Percentiles rank a stretch among this genome's conserved stretches.
Evolutionary conservation across 35 echinoderm and acorn worm genomes (phyloP).

Genomic region (Lytechinus pictus): DNA sequence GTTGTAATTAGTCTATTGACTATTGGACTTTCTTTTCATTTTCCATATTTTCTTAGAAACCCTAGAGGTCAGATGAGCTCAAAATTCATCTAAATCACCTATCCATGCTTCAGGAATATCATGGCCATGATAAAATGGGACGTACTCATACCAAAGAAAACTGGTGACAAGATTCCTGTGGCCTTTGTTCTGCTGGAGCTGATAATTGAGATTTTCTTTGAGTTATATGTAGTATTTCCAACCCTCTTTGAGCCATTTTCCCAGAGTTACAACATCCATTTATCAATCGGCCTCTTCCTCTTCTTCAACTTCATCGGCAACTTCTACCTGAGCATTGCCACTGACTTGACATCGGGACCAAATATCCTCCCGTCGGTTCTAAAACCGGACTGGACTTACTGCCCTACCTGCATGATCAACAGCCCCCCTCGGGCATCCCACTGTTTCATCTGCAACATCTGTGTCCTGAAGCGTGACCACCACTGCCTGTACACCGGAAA

Average conservation of each 20-base stretch:
- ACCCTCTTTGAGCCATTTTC: slow-evolving; percentile 56
- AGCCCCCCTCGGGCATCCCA: slow-evolving; percentile 86
- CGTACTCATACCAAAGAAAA: slow-evolving; percentile 56
- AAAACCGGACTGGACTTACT: slow-evolving; percentile 86
- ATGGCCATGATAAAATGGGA: slow-evolving; percentile 49
- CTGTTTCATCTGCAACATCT: slow-evolving; percentile 73
- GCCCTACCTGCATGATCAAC: slow-evolving; percentile 74
- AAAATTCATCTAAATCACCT: background rate
- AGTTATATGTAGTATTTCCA: slow-evolving; percentile 80
- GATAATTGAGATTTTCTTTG: slow-evolving; percentile 67
- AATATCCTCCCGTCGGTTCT: slow-evolving; percentile 79
- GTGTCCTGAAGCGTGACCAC: slow-evolving; percentile 90
- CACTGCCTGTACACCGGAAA: slow-evolving; percentile 91
- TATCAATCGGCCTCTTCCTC: slow-evolving; percentile 73
- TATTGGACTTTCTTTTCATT: background rate
- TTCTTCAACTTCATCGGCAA: slow-evolving; percentile 84
- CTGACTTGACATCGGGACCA: slow-evolving; percentile 73
- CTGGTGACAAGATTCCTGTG: slow-evolving; percentile 63
- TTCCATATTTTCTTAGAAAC: background rate
- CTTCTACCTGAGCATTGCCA: slow-evolving; percentile 74
- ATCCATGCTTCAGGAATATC: background rate
- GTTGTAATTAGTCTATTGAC: no score
- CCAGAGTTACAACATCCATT: slow-evolving; percentile 56
- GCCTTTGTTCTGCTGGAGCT: slow-evolving; percentile 63
- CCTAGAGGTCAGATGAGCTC: background rate